Percentiles rank a stretch among this genome's conserved stretches.
phyloP scores from a whole-genome alignment of 2,113 vertebrate species.

The Clarias macrocephalus region DNA sequence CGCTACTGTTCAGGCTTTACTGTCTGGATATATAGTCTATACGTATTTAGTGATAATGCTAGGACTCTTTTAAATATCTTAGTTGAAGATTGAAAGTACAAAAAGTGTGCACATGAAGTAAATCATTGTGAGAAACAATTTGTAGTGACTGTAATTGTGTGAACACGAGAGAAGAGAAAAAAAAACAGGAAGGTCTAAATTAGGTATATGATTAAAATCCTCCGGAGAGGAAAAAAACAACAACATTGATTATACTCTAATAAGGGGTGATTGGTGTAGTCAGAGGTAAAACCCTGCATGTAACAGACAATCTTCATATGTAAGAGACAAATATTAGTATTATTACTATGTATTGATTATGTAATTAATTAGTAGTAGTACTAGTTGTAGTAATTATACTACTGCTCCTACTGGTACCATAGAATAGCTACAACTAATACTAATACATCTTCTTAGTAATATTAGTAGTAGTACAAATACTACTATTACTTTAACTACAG shows the following conservation, averaged over 20 bases:
- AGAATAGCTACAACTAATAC: background rate
- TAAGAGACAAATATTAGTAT: background rate
- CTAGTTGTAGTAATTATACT: background rate
- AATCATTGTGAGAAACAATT: too few species aligned
- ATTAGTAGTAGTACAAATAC: too few species aligned
- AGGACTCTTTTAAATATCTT: too few species aligned
- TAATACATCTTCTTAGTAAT: too few species aligned
- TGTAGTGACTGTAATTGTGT: background rate
- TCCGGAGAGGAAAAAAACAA: background rate
- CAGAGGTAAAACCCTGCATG: background rate
- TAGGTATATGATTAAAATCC: conserved; percentile 27
- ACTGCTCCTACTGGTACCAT: background rate
- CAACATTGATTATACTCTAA: conserved; percentile 9
- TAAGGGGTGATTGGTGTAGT: background rate
- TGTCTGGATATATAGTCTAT: too few species aligned
- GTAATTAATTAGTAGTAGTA: background rate
- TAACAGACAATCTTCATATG: background rate
- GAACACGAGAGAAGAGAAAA: background rate
- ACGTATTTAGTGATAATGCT: too few species aligned
- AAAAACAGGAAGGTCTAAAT: conserved; percentile 1
- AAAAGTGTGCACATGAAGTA: too few species aligned
- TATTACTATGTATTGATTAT: too few species aligned
- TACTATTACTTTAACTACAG: too few species aligned
- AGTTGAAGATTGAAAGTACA: background rate
- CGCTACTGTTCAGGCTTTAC: too few species aligned